Conservation (phyloP, 1,140 invertebrate species). For the Laupala kohalensis region DNA sequence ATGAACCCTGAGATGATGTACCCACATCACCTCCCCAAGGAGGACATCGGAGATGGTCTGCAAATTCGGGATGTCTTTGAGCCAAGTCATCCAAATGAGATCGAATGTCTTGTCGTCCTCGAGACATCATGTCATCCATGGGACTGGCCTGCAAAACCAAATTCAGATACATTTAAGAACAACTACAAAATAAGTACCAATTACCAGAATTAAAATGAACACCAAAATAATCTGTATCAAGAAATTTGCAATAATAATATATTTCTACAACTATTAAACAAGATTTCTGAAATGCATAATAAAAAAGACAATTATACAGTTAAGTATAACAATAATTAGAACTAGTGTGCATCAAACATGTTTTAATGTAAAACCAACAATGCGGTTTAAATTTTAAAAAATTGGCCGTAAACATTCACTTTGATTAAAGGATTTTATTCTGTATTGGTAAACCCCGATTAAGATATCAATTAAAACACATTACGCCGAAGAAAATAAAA, state of each 20-base stretch:
- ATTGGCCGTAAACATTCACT: no score
- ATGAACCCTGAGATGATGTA: slow-evolving; percentile 22
- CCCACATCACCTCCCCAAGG: slow-evolving; percentile 28
- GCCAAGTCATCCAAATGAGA: slow-evolving; percentile 42
- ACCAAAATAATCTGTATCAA: neutral
- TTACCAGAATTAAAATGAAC: neutral
- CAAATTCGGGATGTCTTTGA: slow-evolving; percentile 43
- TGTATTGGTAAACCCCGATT: no score
- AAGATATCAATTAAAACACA: no score
- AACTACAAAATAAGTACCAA: neutral
- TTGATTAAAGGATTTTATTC: no score
- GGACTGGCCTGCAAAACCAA: slow-evolving; percentile 1
- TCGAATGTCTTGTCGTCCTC: slow-evolving; percentile 27
- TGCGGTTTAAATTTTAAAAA: no score
- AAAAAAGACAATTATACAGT: neutral
- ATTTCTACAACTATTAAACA: neutral
- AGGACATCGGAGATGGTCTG: slow-evolving; percentile 36
- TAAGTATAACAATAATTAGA: no score
- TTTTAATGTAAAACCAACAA: no score
- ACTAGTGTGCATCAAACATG: no score
- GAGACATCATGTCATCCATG: slow-evolving; percentile 10
- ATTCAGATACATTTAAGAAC: neutral
- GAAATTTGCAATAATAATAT: neutral
- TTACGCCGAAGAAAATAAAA: no score
- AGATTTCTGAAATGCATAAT: neutral